These are phyloP conservation scores for Cryptus viduatorius DNA, from an alignment of 2,888 invertebrate species.

Conservation along the genomic window DNA sequence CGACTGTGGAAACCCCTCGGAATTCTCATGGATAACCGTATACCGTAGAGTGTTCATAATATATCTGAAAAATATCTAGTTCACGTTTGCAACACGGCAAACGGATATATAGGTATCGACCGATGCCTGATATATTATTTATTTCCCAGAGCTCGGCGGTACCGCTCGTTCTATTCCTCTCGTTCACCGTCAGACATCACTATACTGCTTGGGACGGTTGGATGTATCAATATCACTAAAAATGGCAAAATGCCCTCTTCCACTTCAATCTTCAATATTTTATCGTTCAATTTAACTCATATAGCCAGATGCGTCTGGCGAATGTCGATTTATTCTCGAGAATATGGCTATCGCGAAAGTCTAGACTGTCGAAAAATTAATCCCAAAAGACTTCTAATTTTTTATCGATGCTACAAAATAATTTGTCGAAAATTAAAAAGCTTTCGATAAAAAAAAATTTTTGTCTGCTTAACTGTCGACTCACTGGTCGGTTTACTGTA, in stretches of 20 bases:
- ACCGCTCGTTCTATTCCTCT: constrained; percentile 1
- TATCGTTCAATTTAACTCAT: constrained; percentile 62
- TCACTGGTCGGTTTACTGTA: too few relatives aligned
- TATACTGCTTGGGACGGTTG: constrained; percentile 17
- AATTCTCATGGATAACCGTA: constrained; percentile 20
- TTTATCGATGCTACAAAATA: neutral
- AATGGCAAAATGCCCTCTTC: constrained; percentile 37
- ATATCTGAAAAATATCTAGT: constrained; percentile 31
- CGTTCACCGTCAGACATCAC: constrained; percentile 12
- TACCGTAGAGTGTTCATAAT: neutral
- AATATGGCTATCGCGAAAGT: constrained; percentile 1
- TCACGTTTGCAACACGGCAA: constrained; percentile 27
- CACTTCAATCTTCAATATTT: constrained; percentile 65
- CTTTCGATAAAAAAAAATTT: too few relatives aligned
- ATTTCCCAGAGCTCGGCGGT: constrained; percentile 40
- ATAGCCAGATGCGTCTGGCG: constrained; percentile 22
- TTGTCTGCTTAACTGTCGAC: too few relatives aligned
- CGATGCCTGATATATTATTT: constrained; percentile 64
- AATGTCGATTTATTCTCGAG: constrained; percentile 26
- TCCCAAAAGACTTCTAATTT: neutral
- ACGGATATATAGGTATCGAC: constrained; percentile 23
- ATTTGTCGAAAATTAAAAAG: too few relatives aligned
- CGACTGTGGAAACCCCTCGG: neutral
- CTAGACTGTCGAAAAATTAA: neutral
- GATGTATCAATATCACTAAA: constrained; percentile 67